These are phyloP conservation scores for Aptenodytes forsteri DNA, from an alignment of 2,113 vertebrate genomes.

Conservation along the genomic window DNA sequence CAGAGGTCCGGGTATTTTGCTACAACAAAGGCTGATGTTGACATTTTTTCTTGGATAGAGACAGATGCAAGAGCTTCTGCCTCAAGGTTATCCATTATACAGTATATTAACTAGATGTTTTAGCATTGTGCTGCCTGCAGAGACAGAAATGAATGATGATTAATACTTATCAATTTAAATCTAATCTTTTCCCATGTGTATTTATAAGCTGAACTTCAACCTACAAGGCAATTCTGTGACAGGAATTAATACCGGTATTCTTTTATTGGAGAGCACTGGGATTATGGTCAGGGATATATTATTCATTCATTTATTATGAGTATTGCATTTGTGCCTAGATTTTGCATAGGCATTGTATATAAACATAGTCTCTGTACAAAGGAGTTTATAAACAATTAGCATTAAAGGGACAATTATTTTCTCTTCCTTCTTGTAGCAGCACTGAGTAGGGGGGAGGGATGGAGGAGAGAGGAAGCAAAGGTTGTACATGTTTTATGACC, in stretches of 20 bases:
- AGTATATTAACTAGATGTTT: conserved; percentile 41
- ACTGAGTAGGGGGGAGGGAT: not conserved
- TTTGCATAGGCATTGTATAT: not conserved
- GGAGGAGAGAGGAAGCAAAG: not conserved
- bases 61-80: conserved; percentile 47
- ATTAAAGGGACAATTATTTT: conserved; percentile 41
- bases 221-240: not conserved
- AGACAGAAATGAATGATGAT: conserved; percentile 44
- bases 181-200: conserved; percentile 28
- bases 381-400: not conserved
- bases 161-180: conserved; percentile 63
- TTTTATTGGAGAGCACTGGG: not conserved
- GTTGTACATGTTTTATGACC: conserved; percentile 24
- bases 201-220: conserved; percentile 42
- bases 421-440: not conserved
- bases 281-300: not conserved
- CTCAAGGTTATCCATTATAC: conserved; percentile 57
- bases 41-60: conserved; percentile 45
- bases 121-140: conserved; percentile 25
- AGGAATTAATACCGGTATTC: conserved; percentile 8
- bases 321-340: not conserved
- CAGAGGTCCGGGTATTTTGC: conserved; percentile 12
- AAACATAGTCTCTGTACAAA: not conserved
- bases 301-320: not conserved
- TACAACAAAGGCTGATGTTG: conserved; percentile 60